phyloP scores from a whole-genome alignment of 2,888 invertebrate species.

The Allophyes oxyacanthae region DNA sequence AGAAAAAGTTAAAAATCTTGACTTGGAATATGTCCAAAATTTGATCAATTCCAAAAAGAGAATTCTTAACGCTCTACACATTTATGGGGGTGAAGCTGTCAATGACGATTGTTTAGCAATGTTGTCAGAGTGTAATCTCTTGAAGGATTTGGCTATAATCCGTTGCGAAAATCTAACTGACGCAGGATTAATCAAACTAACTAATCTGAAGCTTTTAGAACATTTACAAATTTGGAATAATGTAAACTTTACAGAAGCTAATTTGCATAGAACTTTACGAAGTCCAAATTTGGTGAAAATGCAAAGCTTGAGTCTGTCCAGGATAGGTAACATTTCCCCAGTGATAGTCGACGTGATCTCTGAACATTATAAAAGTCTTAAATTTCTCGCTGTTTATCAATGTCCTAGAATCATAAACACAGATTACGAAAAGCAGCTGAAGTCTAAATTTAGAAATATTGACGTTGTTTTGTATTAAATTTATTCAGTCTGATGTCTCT shows the following conservation, averaged over 20 bases:
- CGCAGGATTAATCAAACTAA: conserved; percentile 70
- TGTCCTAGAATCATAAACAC: conserved; percentile 80
- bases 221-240: conserved; percentile 85
- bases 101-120: conserved; percentile 74
- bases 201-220: conserved; percentile 67
- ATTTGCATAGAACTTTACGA: conserved; percentile 72
- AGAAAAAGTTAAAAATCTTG: conserved; percentile 79
- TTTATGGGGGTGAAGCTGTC: conserved; percentile 79
- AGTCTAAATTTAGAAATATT: conserved; percentile 82
- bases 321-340: conserved; percentile 78
- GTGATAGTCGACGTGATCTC: conserved; percentile 80
- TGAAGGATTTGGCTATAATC: conserved; percentile 80
- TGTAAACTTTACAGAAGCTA: conserved; percentile 73
- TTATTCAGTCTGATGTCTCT: too few species aligned
- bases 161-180: conserved; percentile 82
- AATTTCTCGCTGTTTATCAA: conserved; percentile 82
- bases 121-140: conserved; percentile 72
- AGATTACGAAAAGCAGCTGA: conserved; percentile 81
- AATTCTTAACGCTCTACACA: conserved; percentile 73
- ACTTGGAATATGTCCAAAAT: conserved; percentile 70
- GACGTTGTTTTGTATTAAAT: conserved; percentile 79
- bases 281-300: conserved; percentile 70
- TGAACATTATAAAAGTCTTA: conserved; percentile 79
- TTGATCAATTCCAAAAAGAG: conserved; percentile 73
- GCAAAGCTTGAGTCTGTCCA: conserved; percentile 80